Conservation (phyloP, 2,888 invertebrate species). For the Epicampocera succincta region DNA sequence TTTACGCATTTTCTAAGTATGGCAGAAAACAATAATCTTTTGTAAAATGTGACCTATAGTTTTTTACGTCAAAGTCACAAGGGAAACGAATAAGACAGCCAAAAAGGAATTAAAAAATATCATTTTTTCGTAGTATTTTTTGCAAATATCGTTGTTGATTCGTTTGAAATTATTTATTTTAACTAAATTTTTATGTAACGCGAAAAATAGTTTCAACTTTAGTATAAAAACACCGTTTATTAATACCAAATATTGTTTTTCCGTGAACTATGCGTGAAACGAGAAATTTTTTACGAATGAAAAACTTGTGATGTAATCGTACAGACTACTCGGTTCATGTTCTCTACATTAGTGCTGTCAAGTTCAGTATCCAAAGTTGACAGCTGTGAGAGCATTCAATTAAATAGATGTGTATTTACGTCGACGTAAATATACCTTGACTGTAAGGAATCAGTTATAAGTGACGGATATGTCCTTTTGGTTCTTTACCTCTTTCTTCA, state of each 20-base stretch:
- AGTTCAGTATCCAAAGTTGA: too few relatives aligned
- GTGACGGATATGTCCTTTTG: too few relatives aligned
- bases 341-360: conserved; percentile 28
- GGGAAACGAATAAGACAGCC: conserved; percentile 56
- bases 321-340: conserved; percentile 15
- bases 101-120: conserved; percentile 47
- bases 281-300: conserved; percentile 47
- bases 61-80: conserved; percentile 74
- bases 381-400: too few relatives aligned
- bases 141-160: conserved; percentile 35
- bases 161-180: conserved; percentile 20
- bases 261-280: conserved; percentile 62
- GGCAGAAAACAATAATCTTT: conserved; percentile 34
- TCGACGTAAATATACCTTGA: too few relatives aligned
- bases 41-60: conserved; percentile 41
- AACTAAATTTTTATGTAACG: conserved; percentile 42
- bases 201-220: conserved; percentile 32
- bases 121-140: conserved; percentile 33
- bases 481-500: too few relatives aligned
- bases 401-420: too few relatives aligned
- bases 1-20: conserved; percentile 39
- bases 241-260: conserved; percentile 24
- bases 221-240: conserved; percentile 32
- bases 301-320: conserved; percentile 35
- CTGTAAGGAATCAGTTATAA: too few relatives aligned